Percentiles rank a stretch among this genome's conserved stretches.
These are phyloP conservation scores for Lasioglossum baleicum DNA, from an alignment of 1,140 invertebrate species.

Conservation along the genomic window DNA sequence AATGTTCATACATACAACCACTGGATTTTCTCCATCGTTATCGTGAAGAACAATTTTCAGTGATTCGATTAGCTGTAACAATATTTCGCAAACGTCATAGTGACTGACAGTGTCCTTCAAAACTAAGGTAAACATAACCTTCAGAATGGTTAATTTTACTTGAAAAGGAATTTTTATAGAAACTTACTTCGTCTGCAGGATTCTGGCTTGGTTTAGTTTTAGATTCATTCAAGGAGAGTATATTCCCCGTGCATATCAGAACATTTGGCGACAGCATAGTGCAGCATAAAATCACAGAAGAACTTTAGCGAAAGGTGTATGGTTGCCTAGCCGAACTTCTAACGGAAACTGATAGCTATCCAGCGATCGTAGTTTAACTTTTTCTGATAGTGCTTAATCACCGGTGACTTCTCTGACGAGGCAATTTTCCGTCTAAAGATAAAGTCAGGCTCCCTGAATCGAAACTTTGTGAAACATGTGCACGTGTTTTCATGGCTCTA, in stretches of 20 bases:
- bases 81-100: neutral
- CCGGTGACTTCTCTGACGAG: slow-evolving; percentile 12
- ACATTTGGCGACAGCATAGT: slow-evolving; percentile 67
- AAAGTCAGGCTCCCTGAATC: neutral
- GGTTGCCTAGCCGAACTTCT: neutral
- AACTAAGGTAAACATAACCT: slow-evolving; percentile 49
- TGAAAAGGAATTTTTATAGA: slow-evolving; percentile 1
- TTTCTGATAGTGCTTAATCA: neutral
- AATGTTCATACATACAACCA: slow-evolving; percentile 63
- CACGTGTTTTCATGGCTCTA: no score
- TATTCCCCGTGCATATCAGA: slow-evolving; percentile 91
- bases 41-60: slow-evolving; percentile 84
- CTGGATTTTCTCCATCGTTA: slow-evolving; percentile 71
- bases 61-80: slow-evolving; percentile 84
- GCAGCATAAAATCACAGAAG: neutral
- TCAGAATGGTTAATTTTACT: neutral
- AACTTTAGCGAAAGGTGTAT: neutral
- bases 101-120: neutral
- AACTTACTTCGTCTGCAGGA: slow-evolving; percentile 89
- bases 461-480: no score
- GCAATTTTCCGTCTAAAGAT: slow-evolving; percentile 11
- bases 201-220: slow-evolving; percentile 91
- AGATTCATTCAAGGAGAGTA: slow-evolving; percentile 89
- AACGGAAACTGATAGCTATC: slow-evolving; percentile 2
- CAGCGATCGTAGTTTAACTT: slow-evolving; percentile 3